These are phyloP conservation scores for Paradoxurus hermaphroditus DNA, from an alignment of 2,113 vertebrate species.

Conservation along the genomic window DNA sequence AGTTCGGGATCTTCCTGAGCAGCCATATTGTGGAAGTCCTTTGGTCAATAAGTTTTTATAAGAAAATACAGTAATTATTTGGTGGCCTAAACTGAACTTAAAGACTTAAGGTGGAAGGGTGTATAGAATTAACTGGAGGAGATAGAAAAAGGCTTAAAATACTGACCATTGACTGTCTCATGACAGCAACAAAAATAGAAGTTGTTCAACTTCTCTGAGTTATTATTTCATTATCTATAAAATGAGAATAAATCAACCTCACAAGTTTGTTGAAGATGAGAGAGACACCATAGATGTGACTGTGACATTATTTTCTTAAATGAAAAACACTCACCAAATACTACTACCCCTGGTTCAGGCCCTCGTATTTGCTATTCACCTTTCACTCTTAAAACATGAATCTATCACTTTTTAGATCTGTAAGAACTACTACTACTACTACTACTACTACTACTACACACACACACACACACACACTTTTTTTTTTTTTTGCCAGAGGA, in stretches of 20 bases:
- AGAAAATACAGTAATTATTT: slow-evolving; percentile 2
- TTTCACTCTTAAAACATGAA: background rate
- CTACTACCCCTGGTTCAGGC: background rate
- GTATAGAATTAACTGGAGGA: background rate
- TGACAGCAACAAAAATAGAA: background rate
- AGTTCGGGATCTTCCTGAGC: background rate
- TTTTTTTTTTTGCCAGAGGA: background rate
- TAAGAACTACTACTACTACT: background rate
- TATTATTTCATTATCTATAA: background rate
- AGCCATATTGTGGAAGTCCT: background rate
- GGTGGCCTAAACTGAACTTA: background rate
- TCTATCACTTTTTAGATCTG: background rate
- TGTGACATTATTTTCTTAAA: background rate
- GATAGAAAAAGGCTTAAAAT: background rate
- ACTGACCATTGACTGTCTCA: background rate
- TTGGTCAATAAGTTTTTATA: background rate
- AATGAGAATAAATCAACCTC: background rate
- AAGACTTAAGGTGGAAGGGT: background rate
- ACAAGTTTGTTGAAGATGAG: background rate
- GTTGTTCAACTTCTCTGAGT: background rate
- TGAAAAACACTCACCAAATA: background rate
- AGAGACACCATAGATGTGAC: background rate
- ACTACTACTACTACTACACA: background rate
- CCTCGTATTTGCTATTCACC: background rate
- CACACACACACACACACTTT: background rate